phyloP scores from a whole-genome alignment of 2,888 invertebrate genomes.

The Melolontha melolontha region DNA sequence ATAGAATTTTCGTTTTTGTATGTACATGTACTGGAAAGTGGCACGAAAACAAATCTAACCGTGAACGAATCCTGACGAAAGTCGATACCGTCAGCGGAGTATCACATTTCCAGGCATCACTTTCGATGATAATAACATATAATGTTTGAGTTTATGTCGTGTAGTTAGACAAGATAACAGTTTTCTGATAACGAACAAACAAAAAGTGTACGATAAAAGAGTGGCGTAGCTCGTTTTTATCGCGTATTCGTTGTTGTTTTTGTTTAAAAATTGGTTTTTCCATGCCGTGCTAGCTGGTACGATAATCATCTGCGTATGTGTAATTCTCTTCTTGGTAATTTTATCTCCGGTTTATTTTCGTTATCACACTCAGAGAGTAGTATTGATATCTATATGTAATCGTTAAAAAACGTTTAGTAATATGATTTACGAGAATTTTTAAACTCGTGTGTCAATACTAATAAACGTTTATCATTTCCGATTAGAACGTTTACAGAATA shows the following conservation, averaged over 20 bases:
- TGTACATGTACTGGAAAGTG: too few species aligned
- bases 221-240: constrained; percentile 9
- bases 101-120: constrained; percentile 31
- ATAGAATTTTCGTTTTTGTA: too few species aligned
- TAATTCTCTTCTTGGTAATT: constrained; percentile 5
- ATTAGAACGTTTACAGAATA: too few species aligned
- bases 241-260: constrained; percentile 1
- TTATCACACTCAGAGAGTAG: not conserved
- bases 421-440: too few species aligned
- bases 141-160: constrained; percentile 26
- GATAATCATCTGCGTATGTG: constrained; percentile 12
- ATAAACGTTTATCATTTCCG: too few species aligned
- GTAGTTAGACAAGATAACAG: constrained; percentile 24
- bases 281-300: not conserved
- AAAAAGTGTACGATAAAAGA: constrained; percentile 9
- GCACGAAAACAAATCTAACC: constrained; percentile 13
- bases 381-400: constrained; percentile 5
- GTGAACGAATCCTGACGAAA: constrained; percentile 8
- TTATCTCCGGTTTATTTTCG: constrained; percentile 6
- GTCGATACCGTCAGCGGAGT: constrained; percentile 7
- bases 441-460: too few species aligned
- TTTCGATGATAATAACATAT: constrained; percentile 17
- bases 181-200: constrained; percentile 18
- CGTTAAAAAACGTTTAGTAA: constrained; percentile 6
- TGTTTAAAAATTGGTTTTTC: constrained; percentile 17